phyloP scores from a whole-genome alignment of 2,113 vertebrate species.

The Aegypius monachus region DNA sequence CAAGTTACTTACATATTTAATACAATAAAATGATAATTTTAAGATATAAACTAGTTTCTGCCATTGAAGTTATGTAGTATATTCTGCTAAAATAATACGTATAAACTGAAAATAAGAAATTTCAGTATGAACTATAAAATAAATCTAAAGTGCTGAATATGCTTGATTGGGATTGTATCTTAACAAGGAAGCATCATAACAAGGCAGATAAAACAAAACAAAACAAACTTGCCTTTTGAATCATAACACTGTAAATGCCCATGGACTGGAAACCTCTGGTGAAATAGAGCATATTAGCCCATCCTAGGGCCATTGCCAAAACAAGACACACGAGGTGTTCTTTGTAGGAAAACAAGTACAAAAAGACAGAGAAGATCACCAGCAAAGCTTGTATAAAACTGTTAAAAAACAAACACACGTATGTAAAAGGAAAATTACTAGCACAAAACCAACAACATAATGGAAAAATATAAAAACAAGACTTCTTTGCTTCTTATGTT shows the following conservation, averaged over 20 bases:
- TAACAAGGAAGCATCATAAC: not conserved
- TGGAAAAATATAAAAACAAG: not conserved
- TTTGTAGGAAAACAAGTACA: conserved; percentile 80
- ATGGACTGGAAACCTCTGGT: conserved; percentile 82
- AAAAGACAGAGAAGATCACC: conserved; percentile 80
- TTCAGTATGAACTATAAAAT: not conserved
- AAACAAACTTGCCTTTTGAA: conserved; percentile 75
- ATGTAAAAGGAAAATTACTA: conserved; percentile 63
- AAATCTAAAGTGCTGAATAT: not conserved
- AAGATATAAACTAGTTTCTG: not conserved
- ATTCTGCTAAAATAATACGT: not conserved
- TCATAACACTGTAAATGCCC: conserved; percentile 85
- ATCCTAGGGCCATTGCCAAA: conserved; percentile 82
- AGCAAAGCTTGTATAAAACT: conserved; percentile 82
- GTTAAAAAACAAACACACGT: conserved; percentile 73
- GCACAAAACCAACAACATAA: conserved; percentile 37
- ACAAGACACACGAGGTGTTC: conserved; percentile 81
- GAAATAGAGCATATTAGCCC: conserved; percentile 84
- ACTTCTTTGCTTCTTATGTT: not conserved
- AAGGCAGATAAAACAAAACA: not conserved
- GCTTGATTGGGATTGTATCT: not conserved
- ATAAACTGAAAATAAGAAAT: not conserved
- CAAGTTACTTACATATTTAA: not conserved
- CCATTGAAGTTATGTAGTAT: not conserved
- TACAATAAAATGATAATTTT: not conserved